Evolutionary conservation across 37 sponge, comb jelly and placozoan species (phyloP), one percentile per base, ranked within the genome.

Genomic region (Cliona cf. orientalis): DNA sequence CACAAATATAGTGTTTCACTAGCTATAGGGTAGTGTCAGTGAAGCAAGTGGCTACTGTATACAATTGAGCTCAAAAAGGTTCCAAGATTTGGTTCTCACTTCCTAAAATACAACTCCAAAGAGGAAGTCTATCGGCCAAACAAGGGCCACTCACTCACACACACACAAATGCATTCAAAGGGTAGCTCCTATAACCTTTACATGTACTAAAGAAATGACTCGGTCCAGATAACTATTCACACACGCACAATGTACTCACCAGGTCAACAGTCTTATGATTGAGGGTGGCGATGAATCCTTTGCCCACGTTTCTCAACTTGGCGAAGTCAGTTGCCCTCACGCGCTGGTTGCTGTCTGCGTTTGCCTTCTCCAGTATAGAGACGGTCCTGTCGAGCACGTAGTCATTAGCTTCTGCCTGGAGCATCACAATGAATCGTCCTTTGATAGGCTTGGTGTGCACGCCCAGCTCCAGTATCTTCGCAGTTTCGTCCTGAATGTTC

Each of bases 271-370:
- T 72, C 40, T 80, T 71, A 39, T 41, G 36, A 64, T 75, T 89
- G 49, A 93, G 66, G 23, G 93, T 93, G 38, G 83, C 93, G 33
- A 77, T 75, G 58, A 93, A 88, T 31, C 93, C 93, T 33, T 76
- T 72, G 0, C 77, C 81, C 1, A 85, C 66, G 53, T 85, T 43
- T 28, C 87, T 42, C 37, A 89, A 37, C 7, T 53, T 32, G 9
- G 36, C 26, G 63, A 93, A 79, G 42, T 93, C 82, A 6, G 71
- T 42, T 12, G 93, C 90, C 21, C 78, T 60, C 0, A 86, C 19
- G 12, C 80, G 53, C n/a, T 70, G 49, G 1, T 70, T 37, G 42
- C 90, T 93, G 0, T 43, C 53, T 19, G 23, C 28, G 25, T 85
- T 66, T 0, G 86, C 90, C n/a, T 78, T 49, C 72, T 78, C 38